phyloP scores from a whole-genome alignment of 1,140 invertebrate species.

The Solenopsis invicta region DNA sequence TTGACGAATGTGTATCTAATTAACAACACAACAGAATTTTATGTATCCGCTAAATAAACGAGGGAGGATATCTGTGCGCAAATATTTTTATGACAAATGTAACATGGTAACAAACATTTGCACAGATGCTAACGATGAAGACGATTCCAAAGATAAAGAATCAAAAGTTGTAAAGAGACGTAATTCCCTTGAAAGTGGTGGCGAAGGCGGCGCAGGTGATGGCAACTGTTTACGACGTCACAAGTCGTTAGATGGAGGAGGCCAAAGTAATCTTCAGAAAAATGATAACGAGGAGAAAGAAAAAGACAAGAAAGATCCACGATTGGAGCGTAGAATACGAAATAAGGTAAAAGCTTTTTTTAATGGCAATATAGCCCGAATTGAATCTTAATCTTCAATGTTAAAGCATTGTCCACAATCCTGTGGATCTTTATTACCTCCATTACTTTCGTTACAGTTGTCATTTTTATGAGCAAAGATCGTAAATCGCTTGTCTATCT shows the following conservation, averaged over 20 bases:
- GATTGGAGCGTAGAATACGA: conserved; percentile 89
- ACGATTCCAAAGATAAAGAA: conserved; percentile 70
- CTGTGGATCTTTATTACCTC: neutral
- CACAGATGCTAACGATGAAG: conserved; percentile 56
- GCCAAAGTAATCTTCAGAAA: conserved; percentile 87
- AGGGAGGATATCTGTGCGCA: conserved; percentile 20
- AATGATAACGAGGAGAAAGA: conserved; percentile 85
- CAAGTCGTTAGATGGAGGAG: conserved; percentile 88
- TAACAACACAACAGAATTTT: conserved; percentile 28
- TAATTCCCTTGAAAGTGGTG: conserved; percentile 88
- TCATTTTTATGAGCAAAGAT: conserved; percentile 1
- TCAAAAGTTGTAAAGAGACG: conserved; percentile 85
- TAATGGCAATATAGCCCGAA: neutral
- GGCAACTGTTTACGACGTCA: conserved; percentile 86
- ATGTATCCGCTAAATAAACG: conserved; percentile 11
- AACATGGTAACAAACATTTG: conserved; percentile 75
- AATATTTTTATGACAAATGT: conserved; percentile 62
- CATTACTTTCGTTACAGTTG: neutral
- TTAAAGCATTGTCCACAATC: neutral
- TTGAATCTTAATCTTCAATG: neutral
- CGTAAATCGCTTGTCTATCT: neutral
- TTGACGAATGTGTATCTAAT: conserved; percentile 9
- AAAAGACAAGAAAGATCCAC: conserved; percentile 88
- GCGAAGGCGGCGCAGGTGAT: conserved; percentile 84
- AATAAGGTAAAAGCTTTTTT: conserved; percentile 88